These are phyloP conservation scores for Drymodes brunneopygia DNA, from an alignment of 2,113 vertebrate genomes.

Conservation along the genomic window DNA sequence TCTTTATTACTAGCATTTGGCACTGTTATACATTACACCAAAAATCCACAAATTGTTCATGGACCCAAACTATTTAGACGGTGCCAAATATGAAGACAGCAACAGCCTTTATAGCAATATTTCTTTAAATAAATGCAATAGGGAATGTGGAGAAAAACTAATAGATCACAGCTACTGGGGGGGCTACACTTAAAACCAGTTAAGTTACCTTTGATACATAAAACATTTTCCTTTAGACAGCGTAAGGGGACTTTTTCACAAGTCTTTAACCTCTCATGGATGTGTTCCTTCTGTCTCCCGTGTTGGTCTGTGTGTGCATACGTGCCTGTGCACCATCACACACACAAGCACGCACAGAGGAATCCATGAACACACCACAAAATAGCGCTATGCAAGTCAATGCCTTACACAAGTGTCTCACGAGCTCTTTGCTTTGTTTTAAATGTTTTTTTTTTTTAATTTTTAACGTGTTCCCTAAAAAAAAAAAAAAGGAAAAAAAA, in stretches of 20 bases:
- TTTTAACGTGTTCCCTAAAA: background rate
- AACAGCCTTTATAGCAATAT: conserved; percentile 57
- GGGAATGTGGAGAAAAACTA: conserved; percentile 47
- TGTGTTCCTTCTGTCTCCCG: background rate
- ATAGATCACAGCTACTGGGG: conserved; percentile 58
- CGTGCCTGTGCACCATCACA: background rate
- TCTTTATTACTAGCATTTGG: conserved; percentile 75
- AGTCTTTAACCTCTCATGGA: conserved; percentile 3
- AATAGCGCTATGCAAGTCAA: background rate
- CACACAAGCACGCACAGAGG: background rate
- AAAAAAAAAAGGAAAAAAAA: background rate
- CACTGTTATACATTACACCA: conserved; percentile 73
- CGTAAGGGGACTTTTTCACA: background rate
- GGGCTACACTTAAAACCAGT: conserved; percentile 65
- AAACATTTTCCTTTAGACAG: conserved; percentile 60
- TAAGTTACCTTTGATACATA: conserved; percentile 72
- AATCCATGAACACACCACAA: background rate
- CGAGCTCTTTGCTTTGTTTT: conserved; percentile 33
- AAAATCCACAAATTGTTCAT: conserved; percentile 72
- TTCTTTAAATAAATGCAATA: conserved; percentile 72
- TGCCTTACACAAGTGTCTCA: conserved; percentile 23
- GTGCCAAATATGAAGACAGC: conserved; percentile 66
- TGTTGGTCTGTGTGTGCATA: background rate
- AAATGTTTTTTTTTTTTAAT: background rate
- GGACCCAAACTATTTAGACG: conserved; percentile 57